Conservation (phyloP, 2,888 invertebrate species). For the Dermolepida albohirtum region DNA sequence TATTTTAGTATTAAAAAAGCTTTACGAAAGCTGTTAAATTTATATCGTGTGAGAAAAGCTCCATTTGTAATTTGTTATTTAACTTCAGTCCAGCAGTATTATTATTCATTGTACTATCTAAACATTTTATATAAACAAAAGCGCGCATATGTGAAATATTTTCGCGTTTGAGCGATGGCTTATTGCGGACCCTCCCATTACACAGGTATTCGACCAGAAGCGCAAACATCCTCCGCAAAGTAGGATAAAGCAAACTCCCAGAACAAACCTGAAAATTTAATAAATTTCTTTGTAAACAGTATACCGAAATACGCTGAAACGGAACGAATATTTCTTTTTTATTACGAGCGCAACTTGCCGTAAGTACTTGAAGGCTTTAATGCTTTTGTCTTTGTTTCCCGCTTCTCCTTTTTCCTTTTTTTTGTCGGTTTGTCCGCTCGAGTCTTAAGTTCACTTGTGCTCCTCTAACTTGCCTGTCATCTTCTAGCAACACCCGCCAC, state of each 20-base stretch:
- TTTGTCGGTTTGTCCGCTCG: not conserved
- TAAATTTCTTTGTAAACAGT: constrained; percentile 53
- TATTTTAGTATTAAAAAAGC: too few relatives aligned
- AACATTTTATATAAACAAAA: constrained; percentile 34
- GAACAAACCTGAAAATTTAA: constrained; percentile 54
- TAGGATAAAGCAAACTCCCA: constrained; percentile 51
- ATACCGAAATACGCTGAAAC: constrained; percentile 49
- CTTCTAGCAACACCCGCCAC: constrained; percentile 5
- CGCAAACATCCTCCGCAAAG: constrained; percentile 51
- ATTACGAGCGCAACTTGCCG: constrained; percentile 38
- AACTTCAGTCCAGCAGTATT: constrained; percentile 11
- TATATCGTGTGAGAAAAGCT: constrained; percentile 1
- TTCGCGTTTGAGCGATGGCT: not conserved
- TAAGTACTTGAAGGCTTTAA: constrained; percentile 34
- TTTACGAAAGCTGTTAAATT: too few relatives aligned
- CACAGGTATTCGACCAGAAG: constrained; percentile 47
- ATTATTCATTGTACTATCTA: constrained; percentile 32
- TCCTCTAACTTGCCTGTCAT: constrained; percentile 26
- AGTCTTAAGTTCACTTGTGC: constrained; percentile 22
- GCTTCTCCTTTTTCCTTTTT: constrained; percentile 1
- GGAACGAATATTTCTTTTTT: constrained; percentile 47
- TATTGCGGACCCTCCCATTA: constrained; percentile 20
- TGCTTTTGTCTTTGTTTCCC: constrained; percentile 33
- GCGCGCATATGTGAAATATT: constrained; percentile 33
- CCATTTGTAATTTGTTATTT: constrained; percentile 24